Evolutionary conservation across 2,797 vertebrate genomes (phyloP).

Genomic region (Enteromius radiatus): DNA sequence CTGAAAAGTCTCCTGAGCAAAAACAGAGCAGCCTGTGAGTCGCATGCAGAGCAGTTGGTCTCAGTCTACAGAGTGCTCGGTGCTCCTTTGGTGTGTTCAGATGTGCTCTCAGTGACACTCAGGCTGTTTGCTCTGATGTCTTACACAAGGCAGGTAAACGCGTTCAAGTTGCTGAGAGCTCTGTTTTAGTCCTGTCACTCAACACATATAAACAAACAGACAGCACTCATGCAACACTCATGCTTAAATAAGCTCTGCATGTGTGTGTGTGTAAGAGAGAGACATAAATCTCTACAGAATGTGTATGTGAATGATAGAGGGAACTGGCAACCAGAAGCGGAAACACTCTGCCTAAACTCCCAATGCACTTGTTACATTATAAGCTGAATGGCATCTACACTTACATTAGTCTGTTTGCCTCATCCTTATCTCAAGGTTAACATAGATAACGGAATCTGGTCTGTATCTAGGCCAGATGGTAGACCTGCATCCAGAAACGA

Average conservation of each 20-base stretch:
- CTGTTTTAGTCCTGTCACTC: slow-evolving; percentile 21
- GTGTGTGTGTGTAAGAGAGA: neutral
- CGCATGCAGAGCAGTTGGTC: neutral
- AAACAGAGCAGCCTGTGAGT: neutral
- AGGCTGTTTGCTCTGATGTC: slow-evolving; percentile 3
- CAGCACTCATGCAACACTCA: slow-evolving; percentile 16
- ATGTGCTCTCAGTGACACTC: neutral
- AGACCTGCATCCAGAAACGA: neutral
- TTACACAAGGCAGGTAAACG: slow-evolving; percentile 31
- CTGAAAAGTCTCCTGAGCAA: slow-evolving; percentile 1
- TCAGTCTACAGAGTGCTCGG: neutral
- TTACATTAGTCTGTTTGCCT: neutral
- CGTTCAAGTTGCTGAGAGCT: neutral
- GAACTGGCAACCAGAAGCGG: neutral
- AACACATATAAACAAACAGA: slow-evolving; percentile 4
- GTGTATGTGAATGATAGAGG: neutral
- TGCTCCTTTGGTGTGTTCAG: slow-evolving; percentile 2
- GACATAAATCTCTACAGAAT: neutral
- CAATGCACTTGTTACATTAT: neutral
- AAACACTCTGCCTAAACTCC: neutral
- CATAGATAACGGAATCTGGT: neutral
- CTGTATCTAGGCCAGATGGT: neutral
- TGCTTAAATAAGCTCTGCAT: slow-evolving; percentile 17
- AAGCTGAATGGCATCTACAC: neutral
- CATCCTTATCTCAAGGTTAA: neutral